phyloP scores from a whole-genome alignment of 1,140 invertebrate genomes.

The Sycophaga agraensis region DNA sequence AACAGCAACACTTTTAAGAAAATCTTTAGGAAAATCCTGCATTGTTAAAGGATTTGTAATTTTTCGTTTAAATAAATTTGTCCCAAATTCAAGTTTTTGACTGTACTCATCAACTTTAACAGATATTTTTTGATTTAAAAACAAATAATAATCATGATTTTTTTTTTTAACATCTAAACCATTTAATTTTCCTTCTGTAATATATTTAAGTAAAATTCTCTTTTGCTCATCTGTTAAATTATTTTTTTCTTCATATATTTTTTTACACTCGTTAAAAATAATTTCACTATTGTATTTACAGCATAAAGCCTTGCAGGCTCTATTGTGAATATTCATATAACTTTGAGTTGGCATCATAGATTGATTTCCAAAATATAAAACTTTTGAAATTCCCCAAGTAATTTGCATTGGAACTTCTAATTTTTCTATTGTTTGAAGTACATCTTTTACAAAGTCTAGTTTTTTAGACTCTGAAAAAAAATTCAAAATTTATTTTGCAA shows the following conservation, averaged over 20 bases:
- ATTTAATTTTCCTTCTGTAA: constrained; percentile 79
- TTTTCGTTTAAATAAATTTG: constrained; percentile 65
- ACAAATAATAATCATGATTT: constrained; percentile 46
- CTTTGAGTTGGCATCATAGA: constrained; percentile 76
- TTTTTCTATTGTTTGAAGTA: constrained; percentile 79
- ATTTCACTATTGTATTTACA: constrained; percentile 68
- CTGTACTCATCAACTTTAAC: constrained; percentile 62
- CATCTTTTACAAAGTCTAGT: constrained; percentile 68
- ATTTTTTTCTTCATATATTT: constrained; percentile 47
- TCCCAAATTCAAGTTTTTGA: constrained; percentile 64
- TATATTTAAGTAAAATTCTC: constrained; percentile 74
- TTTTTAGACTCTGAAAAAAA: constrained; percentile 46
- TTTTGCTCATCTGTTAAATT: constrained; percentile 67
- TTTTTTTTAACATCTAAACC: constrained; percentile 64
- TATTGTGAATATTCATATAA: constrained; percentile 73
- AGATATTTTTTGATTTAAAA: constrained; percentile 50
- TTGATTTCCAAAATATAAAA: constrained; percentile 77
- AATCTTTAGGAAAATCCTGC: constrained; percentile 71
- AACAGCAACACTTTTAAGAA: constrained; percentile 68
- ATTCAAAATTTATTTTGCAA: neutral
- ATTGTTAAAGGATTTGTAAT: constrained; percentile 69
- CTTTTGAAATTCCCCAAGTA: constrained; percentile 85
- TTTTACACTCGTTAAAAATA: constrained; percentile 66
- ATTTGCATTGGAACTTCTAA: constrained; percentile 71
- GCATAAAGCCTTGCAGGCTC: constrained; percentile 66